phyloP scores from a whole-genome alignment of 2,888 invertebrate genomes.

The Ennomos erosarius region DNA sequence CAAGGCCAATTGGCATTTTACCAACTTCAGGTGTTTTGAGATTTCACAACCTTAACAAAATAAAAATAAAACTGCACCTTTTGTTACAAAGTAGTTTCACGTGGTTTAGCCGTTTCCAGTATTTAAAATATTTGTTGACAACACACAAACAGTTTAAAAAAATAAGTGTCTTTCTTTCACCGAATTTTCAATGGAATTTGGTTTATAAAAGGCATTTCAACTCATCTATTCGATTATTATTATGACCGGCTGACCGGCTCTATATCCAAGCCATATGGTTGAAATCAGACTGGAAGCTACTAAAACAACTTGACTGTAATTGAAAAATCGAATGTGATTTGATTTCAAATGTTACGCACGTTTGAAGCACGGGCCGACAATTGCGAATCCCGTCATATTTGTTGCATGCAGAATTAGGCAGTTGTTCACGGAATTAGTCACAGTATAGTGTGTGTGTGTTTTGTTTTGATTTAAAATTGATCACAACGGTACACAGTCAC shows the following conservation, averaged over 20 bases:
- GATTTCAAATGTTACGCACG: conserved; percentile 34
- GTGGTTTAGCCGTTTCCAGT: no score
- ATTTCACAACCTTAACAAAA: conserved; percentile 3
- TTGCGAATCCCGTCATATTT: conserved; percentile 35
- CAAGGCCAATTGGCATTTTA: conserved; percentile 16
- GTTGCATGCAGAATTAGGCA: conserved; percentile 32
- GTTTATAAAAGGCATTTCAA: no score
- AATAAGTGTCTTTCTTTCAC: no score
- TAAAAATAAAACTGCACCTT: no score
- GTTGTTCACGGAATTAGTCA: conserved; percentile 19
- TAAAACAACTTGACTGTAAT: neutral
- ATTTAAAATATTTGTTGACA: no score
- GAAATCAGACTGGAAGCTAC: neutral
- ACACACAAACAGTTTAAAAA: no score
- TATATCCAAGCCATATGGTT: neutral
- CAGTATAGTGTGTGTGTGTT: conserved; percentile 7
- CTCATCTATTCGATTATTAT: neutral
- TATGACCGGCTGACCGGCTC: neutral
- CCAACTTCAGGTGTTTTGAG: conserved; percentile 5
- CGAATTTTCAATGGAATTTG: no score
- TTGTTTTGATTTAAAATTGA: no score
- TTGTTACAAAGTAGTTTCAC: no score
- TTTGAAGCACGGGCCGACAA: conserved; percentile 34
- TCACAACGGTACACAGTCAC: no score
- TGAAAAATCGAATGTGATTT: conserved; percentile 27